phyloP scores from a whole-genome alignment of 2,888 invertebrate genomes.

The Iselma pallidipennis region DNA sequence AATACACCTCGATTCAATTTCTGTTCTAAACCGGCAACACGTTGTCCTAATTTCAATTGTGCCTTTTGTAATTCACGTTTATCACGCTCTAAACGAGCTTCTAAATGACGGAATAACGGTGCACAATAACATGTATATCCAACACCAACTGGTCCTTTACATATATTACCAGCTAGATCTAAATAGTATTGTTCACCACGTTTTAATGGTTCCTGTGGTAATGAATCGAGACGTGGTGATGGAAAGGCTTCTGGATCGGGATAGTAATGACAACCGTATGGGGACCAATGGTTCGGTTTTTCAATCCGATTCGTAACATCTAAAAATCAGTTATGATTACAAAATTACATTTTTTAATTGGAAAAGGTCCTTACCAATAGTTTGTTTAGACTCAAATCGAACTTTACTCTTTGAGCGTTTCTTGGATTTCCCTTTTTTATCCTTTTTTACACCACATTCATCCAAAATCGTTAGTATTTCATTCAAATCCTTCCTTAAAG shows the following conservation, averaged over 20 bases:
- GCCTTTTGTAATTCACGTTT: slow-evolving; percentile 80
- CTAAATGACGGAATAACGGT: slow-evolving; percentile 87
- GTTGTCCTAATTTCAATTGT: slow-evolving; percentile 77
- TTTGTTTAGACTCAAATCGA: slow-evolving; percentile 46
- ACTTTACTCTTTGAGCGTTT: slow-evolving; percentile 55
- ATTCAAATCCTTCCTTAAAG: slow-evolving; percentile 79
- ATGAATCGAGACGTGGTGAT: slow-evolving; percentile 79
- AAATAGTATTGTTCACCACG: slow-evolving; percentile 93
- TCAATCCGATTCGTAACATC: slow-evolving; percentile 29
- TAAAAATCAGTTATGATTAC: slow-evolving; percentile 21
- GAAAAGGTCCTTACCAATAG: slow-evolving; percentile 25
- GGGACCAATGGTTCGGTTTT: slow-evolving; percentile 70
- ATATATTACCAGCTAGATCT: slow-evolving; percentile 92
- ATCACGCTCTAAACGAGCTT: slow-evolving; percentile 79
- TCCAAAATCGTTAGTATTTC: slow-evolving; percentile 83
- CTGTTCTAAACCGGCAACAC: slow-evolving; percentile 78
- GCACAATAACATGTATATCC: slow-evolving; percentile 93
- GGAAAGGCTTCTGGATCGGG: slow-evolving; percentile 86
- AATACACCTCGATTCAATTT: slow-evolving; percentile 69
- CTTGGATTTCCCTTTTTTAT: slow-evolving; percentile 57
- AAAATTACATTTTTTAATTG: background rate
- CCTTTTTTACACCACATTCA: slow-evolving; percentile 50
- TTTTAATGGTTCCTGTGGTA: slow-evolving; percentile 82
- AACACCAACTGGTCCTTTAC: slow-evolving; percentile 93
- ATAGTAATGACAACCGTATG: slow-evolving; percentile 90